Percentiles rank a stretch among this genome's conserved stretches.
These are phyloP conservation scores for Alcedo quadribrachys DNA, from an alignment of 2,797 vertebrate species.

Conservation along the genomic window DNA sequence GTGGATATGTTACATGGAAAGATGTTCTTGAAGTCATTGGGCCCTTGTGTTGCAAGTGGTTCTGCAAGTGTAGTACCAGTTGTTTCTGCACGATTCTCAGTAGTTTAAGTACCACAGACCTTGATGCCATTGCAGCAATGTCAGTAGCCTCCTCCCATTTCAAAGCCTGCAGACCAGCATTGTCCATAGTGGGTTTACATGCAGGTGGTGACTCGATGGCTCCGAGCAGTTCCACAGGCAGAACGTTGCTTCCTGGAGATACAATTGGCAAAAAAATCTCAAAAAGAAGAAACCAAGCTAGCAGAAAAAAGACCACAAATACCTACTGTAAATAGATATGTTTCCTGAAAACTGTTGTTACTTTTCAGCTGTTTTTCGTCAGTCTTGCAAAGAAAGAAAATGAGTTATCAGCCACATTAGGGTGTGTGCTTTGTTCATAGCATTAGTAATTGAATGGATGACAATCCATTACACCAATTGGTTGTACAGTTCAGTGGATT, in stretches of 20 bases:
- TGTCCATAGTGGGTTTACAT: neutral
- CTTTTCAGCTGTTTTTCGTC: neutral
- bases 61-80: neutral
- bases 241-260: neutral
- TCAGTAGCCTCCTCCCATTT: neutral
- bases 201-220: neutral
- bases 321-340: neutral
- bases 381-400: neutral
- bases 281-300: neutral
- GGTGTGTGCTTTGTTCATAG: accelerated
- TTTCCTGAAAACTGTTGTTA: neutral
- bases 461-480: neutral
- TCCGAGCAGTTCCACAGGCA: neutral
- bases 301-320: accelerated
- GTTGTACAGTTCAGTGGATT: conserved; percentile 1
- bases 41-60: neutral
- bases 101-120: neutral
- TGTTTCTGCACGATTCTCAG: neutral
- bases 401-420: neutral
- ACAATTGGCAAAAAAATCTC: neutral
- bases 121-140: neutral
- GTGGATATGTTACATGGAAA: neutral
- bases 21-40: neutral
- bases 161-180: neutral
- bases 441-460: neutral